Conservation (phyloP, 1,140 invertebrate genomes). For the Bombyx mori region DNA sequence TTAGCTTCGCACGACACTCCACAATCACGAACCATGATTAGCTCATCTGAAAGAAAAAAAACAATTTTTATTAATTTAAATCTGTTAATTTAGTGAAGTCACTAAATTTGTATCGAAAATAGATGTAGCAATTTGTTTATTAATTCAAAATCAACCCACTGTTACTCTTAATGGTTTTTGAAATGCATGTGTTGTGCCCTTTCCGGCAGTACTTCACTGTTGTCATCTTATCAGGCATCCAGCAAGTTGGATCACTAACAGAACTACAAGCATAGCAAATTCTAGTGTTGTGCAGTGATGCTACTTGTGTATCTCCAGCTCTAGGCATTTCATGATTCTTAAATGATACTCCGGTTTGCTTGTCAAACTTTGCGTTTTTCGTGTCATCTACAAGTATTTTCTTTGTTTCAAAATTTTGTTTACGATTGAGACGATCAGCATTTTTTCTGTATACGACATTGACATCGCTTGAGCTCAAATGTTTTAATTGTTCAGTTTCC, state of each 20-base stretch:
- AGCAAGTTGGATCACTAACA: constrained; percentile 33
- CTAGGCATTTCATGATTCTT: too few species aligned
- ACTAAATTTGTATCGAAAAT: neutral
- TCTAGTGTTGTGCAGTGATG: constrained; percentile 20
- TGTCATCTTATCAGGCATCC: constrained; percentile 30
- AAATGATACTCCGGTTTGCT: too few species aligned
- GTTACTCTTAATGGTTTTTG: constrained; percentile 27
- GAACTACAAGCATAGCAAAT: constrained; percentile 48
- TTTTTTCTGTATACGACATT: too few species aligned
- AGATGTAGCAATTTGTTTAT: constrained; percentile 3
- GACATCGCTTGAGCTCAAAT: too few species aligned
- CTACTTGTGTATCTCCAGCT: too few species aligned
- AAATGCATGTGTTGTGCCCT: constrained; percentile 32
- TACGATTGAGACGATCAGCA: too few species aligned
- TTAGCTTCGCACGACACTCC: constrained; percentile 24
- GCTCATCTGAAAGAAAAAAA: constrained; percentile 21
- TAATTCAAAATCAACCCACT: constrained; percentile 21
- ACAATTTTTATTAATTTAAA: neutral
- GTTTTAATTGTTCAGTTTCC: too few species aligned
- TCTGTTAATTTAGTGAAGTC: too few species aligned
- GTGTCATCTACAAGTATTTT: too few species aligned
- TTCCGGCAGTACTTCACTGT: constrained; percentile 44
- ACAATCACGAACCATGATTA: constrained; percentile 36
- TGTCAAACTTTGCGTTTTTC: too few species aligned
- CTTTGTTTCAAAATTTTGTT: too few species aligned